phyloP scores from a whole-genome alignment of 1,140 invertebrate genomes.

The Mactra quadrangularis region DNA sequence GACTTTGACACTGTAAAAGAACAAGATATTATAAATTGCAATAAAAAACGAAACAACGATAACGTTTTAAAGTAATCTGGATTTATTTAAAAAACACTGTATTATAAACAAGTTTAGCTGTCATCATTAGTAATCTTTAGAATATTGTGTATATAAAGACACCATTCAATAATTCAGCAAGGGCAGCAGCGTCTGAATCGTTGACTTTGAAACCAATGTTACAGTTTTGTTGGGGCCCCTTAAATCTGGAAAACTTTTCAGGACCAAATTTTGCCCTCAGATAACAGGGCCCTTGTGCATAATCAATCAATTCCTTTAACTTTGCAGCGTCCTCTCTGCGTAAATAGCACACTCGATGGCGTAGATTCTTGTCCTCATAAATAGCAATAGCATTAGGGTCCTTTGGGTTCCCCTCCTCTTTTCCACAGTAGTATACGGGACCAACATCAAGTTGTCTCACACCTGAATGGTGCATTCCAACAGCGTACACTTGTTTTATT shows the following conservation, averaged over 20 bases:
- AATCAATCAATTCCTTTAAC: background rate
- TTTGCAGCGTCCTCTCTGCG: slow-evolving; percentile 9
- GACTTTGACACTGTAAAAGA: background rate
- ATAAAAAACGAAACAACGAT: background rate
- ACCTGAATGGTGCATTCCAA: slow-evolving; percentile 24
- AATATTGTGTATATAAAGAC: background rate
- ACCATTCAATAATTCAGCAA: background rate
- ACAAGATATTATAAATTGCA: no score
- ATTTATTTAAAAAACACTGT: background rate
- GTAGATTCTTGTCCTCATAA: background rate
- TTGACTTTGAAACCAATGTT: slow-evolving; percentile 9
- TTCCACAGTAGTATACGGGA: background rate
- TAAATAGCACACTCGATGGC: slow-evolving; percentile 1
- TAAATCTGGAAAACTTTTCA: slow-evolving; percentile 26
- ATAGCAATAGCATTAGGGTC: slow-evolving; percentile 30
- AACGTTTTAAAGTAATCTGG: background rate
- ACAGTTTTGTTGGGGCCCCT: slow-evolving; percentile 21
- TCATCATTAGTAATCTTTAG: background rate
- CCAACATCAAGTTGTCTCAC: slow-evolving; percentile 19
- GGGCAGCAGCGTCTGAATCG: background rate
- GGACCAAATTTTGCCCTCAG: slow-evolving; percentile 2
- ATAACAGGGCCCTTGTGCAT: background rate
- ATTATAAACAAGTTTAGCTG: background rate
- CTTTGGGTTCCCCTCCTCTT: background rate
- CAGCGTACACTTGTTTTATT: slow-evolving; percentile 1